phyloP scores from a whole-genome alignment of 2,797 vertebrate species.

The Triplophysa bombifrons region DNA sequence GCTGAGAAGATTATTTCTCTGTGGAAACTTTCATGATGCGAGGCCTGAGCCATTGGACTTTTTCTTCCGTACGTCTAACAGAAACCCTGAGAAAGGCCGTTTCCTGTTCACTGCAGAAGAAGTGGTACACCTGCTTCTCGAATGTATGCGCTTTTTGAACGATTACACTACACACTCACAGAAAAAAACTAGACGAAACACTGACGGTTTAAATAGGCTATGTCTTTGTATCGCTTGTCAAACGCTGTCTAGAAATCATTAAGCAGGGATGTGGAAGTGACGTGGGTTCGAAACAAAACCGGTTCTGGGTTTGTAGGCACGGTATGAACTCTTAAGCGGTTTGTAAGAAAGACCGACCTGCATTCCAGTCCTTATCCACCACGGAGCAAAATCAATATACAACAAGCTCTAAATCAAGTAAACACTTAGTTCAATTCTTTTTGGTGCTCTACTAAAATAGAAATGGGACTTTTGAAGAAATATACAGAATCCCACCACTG shows the following conservation, averaged over 20 bases:
- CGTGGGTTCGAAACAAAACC: constrained; percentile 51
- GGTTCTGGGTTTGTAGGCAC: constrained; percentile 61
- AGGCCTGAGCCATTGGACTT: constrained; percentile 74
- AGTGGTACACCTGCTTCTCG: constrained; percentile 57
- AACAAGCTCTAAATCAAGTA: constrained; percentile 53
- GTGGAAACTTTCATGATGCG: constrained; percentile 68
- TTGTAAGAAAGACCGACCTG: constrained; percentile 36
- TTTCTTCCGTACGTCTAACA: constrained; percentile 54
- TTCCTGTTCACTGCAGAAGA: constrained; percentile 71
- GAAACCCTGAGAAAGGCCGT: constrained; percentile 77
- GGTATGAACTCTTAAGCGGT: constrained; percentile 53
- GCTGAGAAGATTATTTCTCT: constrained; percentile 67
- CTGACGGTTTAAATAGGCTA: constrained; percentile 45
- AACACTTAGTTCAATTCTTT: constrained; percentile 42
- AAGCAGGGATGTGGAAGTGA: constrained; percentile 44
- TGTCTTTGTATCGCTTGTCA: constrained; percentile 53
- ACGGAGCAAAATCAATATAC: constrained; percentile 25
- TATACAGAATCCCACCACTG: constrained; percentile 38
- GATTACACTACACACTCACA: constrained; percentile 51
- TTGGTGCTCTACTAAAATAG: constrained; percentile 56
- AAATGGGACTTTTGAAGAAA: constrained; percentile 50
- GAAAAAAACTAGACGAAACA: constrained; percentile 49
- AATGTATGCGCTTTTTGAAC: constrained; percentile 55
- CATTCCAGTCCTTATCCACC: constrained; percentile 23
- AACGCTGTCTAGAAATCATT: constrained; percentile 49